These are phyloP conservation scores for Coelinius sp. DNA, from an alignment of 2,888 invertebrate genomes.

Conservation along the genomic window DNA sequence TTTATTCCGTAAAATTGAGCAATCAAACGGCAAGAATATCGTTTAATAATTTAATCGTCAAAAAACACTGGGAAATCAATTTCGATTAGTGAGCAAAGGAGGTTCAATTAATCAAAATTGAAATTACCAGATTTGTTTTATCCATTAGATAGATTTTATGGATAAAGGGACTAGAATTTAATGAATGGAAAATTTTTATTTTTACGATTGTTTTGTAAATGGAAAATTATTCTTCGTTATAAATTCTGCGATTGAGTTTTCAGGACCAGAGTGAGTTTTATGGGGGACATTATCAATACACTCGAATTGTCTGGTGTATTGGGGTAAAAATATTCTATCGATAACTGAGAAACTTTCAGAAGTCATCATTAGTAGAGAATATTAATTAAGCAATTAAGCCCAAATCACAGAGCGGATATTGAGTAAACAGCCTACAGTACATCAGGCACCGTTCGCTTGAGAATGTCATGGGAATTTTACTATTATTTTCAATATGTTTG, in stretches of 20 bases:
- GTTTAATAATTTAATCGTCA: not conserved
- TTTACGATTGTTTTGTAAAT: not conserved
- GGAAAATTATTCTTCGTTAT: not conserved
- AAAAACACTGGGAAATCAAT: not conserved
- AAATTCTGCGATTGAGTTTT: too few species aligned
- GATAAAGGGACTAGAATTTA: slow-evolving; percentile 11
- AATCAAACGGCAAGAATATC: slow-evolving; percentile 25
- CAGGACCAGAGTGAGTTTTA: too few species aligned
- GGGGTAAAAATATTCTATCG: slow-evolving; percentile 3
- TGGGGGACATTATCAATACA: not conserved
- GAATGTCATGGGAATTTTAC: not conserved
- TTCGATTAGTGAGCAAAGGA: not conserved
- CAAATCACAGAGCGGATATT: slow-evolving; percentile 66
- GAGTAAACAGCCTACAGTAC: slow-evolving; percentile 61
- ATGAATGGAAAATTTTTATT: not conserved
- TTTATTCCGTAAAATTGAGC: slow-evolving; percentile 23
- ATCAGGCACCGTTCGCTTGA: slow-evolving; percentile 63
- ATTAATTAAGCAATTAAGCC: slow-evolving; percentile 51
- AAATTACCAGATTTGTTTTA: not conserved
- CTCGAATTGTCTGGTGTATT: not conserved
- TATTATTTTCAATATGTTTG: too few species aligned
- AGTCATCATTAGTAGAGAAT: slow-evolving; percentile 42
- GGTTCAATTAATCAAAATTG: not conserved
- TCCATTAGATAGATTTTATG: not conserved
- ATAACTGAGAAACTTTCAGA: slow-evolving; percentile 20